Conservation (phyloP, 1,140 invertebrate genomes). For the Panagrolaimus sp. region DNA sequence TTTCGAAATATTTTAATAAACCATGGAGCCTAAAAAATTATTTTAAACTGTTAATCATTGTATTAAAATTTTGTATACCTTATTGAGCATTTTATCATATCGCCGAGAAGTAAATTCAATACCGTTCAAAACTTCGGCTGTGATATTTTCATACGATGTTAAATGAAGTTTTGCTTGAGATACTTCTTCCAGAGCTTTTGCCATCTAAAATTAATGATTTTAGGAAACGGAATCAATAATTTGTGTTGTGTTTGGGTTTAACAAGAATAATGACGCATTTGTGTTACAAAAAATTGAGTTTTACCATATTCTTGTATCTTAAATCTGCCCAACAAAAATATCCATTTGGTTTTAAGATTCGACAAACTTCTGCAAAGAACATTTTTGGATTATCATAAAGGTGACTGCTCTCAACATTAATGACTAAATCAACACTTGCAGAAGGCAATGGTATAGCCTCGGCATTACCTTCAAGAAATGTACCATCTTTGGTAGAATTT, state of each 20-base stretch:
- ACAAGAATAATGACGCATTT: no score
- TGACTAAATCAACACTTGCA: constrained; percentile 25
- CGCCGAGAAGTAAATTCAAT: constrained; percentile 23
- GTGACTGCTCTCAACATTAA: constrained; percentile 41
- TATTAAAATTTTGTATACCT: constrained; percentile 1
- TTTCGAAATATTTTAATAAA: constrained; percentile 23
- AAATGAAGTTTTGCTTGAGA: constrained; percentile 23
- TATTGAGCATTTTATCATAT: constrained; percentile 18
- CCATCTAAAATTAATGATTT: no score
- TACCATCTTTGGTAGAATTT: neutral
- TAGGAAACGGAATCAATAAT: no score
- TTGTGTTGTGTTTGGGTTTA: no score
- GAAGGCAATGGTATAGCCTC: constrained; percentile 26
- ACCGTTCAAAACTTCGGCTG: constrained; percentile 19
- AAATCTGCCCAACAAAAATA: constrained; percentile 38
- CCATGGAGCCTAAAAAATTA: constrained; percentile 29
- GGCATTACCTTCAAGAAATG: constrained; percentile 17
- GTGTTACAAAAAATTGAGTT: neutral
- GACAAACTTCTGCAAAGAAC: constrained; percentile 30
- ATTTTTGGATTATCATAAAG: constrained; percentile 22
- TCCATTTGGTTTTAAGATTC: constrained; percentile 26
- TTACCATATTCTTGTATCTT: constrained; percentile 24
- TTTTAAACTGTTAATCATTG: constrained; percentile 16
- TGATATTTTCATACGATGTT: constrained; percentile 19
- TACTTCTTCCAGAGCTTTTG: constrained; percentile 7